Evolutionary conservation across 2,113 vertebrate species (phyloP), one percentile per base, ranked within the genome.

Genomic region (Steatornis caripensis): DNA sequence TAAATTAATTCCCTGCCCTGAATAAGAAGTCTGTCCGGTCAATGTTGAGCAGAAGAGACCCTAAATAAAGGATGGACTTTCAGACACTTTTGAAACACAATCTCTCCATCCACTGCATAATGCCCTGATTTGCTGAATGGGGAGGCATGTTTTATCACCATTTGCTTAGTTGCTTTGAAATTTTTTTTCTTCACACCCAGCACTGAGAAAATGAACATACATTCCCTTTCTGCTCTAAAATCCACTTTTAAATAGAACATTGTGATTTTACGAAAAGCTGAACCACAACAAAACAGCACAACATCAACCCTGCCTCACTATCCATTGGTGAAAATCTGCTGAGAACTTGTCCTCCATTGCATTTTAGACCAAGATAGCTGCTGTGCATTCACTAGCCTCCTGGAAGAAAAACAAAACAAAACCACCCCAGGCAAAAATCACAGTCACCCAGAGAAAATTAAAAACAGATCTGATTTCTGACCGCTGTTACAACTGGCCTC

Each of bases 381-480:
- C 39, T 89, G 45, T 68, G 72, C 37, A 65, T 92, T 87, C 81
- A 71, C 78, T 68, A 82, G 41, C 24, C 32, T 78, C 53, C 64
- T 39, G 24, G n/a, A 36, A 29, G 5, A 2, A 48, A 83, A 75
- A 37, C 18, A 32, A 92, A 61, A 49, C 6, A 32, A 65, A 92
- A 48, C 32, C 3, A 82, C 37, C n/a, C 17, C 32, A 92, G 61
- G 65, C 71, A 89, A 92, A 90, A 96, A 75, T 39, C 71, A 66
- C 43, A 77, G 30, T 57, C 64, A 71, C 69, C 7, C 1, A 2
- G 20, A 79, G 57, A 92, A 87, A 95, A 95, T 62, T 36, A 89
- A 76, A 43, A 91, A 62, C 77, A 89, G 80, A 89, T 89, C 65
- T 58, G 46, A 90, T 78, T 90, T 84, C 79, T 92, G 62, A 87